Percentiles rank a stretch among this genome's conserved stretches.
Evolutionary conservation across 1,140 invertebrate genomes (phyloP).

Genomic region (Mesaphorura yosii): DNA sequence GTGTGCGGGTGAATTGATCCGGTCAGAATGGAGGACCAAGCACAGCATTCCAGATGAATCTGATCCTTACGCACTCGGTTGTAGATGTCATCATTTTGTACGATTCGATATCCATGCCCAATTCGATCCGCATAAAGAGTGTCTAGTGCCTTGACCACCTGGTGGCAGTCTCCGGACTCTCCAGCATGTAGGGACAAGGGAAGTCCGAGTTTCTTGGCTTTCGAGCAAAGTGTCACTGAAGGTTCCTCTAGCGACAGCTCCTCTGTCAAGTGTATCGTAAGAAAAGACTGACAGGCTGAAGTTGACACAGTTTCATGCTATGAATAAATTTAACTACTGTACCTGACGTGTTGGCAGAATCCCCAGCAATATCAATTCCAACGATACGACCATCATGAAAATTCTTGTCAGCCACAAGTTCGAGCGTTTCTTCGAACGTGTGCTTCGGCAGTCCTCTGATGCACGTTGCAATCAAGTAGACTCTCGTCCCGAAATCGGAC

Average conservation of each 20-base stretch:
- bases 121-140: constrained; percentile 44
- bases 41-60: constrained; percentile 48
- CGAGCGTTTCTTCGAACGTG: constrained; percentile 37
- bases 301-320: too few relatives aligned
- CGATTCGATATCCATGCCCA: constrained; percentile 49
- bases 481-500: constrained; percentile 41
- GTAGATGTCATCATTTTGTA: constrained; percentile 43
- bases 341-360: too few relatives aligned
- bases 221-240: constrained; percentile 34
- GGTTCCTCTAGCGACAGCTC: too few relatives aligned
- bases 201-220: constrained; percentile 40
- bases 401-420: constrained; percentile 42
- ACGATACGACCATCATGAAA: constrained; percentile 44
- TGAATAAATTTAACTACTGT: too few relatives aligned
- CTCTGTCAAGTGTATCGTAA: too few relatives aligned
- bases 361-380: constrained; percentile 47
- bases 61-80: constrained; percentile 34
- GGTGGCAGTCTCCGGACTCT: constrained; percentile 41
- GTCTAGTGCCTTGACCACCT: constrained; percentile 42
- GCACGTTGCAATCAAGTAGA: constrained; percentile 41
- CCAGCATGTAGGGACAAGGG: constrained; percentile 49
- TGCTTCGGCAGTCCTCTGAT: constrained; percentile 36
- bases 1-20: constrained; percentile 36
- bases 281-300: too few relatives aligned
- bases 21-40: constrained; percentile 47